Evolutionary conservation across 2,113 vertebrate species (phyloP), one percentile per base, ranked within the genome.

Genomic region (Varanus komodoensis): DNA sequence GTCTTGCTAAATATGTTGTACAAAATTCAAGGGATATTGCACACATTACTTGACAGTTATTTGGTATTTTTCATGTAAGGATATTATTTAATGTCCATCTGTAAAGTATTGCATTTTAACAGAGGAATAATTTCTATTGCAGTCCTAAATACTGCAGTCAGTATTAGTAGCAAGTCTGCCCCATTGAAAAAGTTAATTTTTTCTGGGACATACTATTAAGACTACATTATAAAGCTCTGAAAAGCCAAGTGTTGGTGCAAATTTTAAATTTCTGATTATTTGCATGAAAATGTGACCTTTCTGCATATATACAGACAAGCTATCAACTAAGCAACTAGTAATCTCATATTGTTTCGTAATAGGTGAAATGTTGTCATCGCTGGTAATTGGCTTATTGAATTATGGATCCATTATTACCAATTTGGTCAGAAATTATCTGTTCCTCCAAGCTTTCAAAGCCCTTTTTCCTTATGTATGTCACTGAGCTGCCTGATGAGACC

Each of bases 1-100:
- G 80, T 80, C 91, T 44, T 32, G 91, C 90, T 88, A 87, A 73
- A 64, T 54, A 67, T 94, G 75, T 93, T 68, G 90, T 91, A 91
- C 89, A 14, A 89, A 90, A 50, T 48, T 38, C 17, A 64, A 64
- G 21, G 0, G 78, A 92, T 83, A 84, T 64, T 74, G 6, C 75
- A 90, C 6, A 29, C 23, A 89, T 77, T 79, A 17, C 69, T 74
- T 67, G 14, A 17, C 0, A 85, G 90, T 82, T 82, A 14, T 77
- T 9, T 61, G 74, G 5, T 0, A 14, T 7, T 5, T 15, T 9
- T 27, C 1, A 7, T 34, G 1, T 0, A 89, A 71, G 0, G 3
- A 25, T 9, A 79, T 64, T 54, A 71, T 89, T 64, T 44, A 79
- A 57, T 69, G 14, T 17, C 29, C 73, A 6, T 6, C n/a, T 11